Evolutionary conservation across 92 coral and sea anemone genomes (phyloP).

Genomic region (Blastomussa wellsi): DNA sequence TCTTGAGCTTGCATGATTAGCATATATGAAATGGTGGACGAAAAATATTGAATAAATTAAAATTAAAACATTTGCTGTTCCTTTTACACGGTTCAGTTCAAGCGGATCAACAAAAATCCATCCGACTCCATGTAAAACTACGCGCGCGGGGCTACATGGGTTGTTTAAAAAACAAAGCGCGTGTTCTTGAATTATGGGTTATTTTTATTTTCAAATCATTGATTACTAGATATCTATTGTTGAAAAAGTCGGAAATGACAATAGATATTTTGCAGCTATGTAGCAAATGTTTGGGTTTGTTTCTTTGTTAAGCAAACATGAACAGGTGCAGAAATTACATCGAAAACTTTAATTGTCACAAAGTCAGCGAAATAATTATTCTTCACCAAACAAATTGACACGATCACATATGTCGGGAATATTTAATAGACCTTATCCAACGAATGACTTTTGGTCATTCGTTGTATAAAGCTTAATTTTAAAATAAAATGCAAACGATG

Average conservation of each 20-base stretch:
- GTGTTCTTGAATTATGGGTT: neutral
- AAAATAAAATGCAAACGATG: neutral
- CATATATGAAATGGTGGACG: neutral
- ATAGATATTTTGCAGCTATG: neutral
- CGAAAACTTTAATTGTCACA: neutral
- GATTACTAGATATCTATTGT: no score
- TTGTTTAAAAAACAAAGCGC: neutral
- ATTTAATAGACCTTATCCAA: neutral
- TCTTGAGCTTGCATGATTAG: neutral
- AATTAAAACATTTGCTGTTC: neutral
- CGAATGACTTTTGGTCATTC: neutral
- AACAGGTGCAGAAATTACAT: neutral
- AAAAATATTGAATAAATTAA: neutral
- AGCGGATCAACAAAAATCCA: neutral
- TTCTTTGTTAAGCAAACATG: neutral
- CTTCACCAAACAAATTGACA: neutral
- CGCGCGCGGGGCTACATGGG: neutral
- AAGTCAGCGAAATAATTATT: neutral
- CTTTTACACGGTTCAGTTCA: neutral
- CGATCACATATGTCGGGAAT: neutral
- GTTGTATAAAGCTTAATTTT: neutral
- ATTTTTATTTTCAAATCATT: neutral
- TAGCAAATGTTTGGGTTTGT: neutral
- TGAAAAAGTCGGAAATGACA: neutral
- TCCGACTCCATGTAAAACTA: neutral